Base-by-base conservation (phyloP, 2,888 invertebrate genomes). In the Synanthedon myopaeformis region DNA sequence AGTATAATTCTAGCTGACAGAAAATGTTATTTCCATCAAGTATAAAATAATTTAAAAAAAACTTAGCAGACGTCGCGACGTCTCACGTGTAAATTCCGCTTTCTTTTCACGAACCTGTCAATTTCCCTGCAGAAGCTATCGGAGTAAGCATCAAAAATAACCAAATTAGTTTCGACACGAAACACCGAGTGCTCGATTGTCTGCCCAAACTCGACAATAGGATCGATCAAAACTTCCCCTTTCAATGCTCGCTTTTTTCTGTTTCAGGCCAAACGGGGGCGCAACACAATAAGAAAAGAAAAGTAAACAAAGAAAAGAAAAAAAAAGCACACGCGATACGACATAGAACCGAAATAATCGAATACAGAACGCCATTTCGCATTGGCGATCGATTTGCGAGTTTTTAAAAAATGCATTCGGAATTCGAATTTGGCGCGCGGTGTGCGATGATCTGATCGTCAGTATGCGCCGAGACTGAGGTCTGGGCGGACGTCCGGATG, bases 401-500 rank as follows among this genome's bases (percentile, higher is more conserved):
- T 52, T 48, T 53, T 56, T 51, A 64, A 66, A 66, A 74, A 71
- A 60, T 61, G 64, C 55, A 66, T 67, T 69, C 61, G 61, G 65
- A 61, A 51, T 69, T 69, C 60, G 14, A 35, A 51, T 2, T 23
- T 28, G 35, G 51, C 51, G 51, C 51, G 51, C 19, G 51, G 41
- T 3, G 51, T 51, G 35, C 45, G 56, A 54, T 56, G 51, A 55
- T 42, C 28, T 8, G 19, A 51, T 53, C 51, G 54, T 74, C 74
- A 74, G 71, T 76, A 79, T 79, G 82, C 74, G 77, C 71, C 75
- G 69, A 67, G 73, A 68, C 67, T 80, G 71, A 74, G 76, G 63
- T 73, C 75, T 65, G 65, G 59, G 72, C 71, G 76, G 79, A 66
- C 67, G 72, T 70, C 84, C 92, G 91, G 89, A 92, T 92, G 92